A percentile compares a stretch with the other conserved stretches of the same genome.
These are phyloP conservation scores for Notamacropus eugenii DNA, from an alignment of 2,797 vertebrate genomes.

Conservation along the genomic window DNA sequence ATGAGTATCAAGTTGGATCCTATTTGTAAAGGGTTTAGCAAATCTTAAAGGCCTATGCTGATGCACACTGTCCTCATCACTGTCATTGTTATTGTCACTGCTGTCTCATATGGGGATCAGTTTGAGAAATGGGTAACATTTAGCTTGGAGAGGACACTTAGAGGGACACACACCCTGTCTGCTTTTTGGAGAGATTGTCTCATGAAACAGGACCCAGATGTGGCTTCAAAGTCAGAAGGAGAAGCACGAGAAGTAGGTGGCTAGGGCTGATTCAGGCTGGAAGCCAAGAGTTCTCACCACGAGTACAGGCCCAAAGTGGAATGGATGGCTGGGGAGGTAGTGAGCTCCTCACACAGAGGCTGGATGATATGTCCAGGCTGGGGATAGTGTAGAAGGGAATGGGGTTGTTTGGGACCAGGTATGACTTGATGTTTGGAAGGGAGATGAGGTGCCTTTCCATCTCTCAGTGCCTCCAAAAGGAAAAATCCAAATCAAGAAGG, in stretches of 20 bases:
- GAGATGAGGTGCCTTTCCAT: neutral
- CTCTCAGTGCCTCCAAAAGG: neutral
- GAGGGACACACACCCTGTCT: neutral
- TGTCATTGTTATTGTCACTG: neutral
- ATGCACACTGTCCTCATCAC: neutral
- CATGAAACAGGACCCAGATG: neutral
- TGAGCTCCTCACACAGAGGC: neutral
- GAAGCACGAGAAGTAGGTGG: neutral
- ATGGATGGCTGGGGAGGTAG: neutral
- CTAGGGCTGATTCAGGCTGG: neutral
- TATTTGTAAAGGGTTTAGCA: neutral
- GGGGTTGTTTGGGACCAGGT: neutral
- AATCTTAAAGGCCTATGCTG: neutral
- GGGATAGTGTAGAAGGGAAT: too few relatives aligned
- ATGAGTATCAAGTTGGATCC: neutral
- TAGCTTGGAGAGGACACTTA: neutral
- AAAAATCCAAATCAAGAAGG: neutral
- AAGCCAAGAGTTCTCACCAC: neutral
- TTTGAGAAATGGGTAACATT: neutral
- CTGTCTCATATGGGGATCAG: neutral
- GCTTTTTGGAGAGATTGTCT: too few relatives aligned
- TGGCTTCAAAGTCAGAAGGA: neutral
- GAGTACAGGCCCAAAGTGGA: neutral
- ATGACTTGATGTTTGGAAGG: neutral
- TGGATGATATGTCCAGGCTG: neutral